phyloP scores from a whole-genome alignment of 2,797 vertebrate species.

The Parambassis ranga region DNA sequence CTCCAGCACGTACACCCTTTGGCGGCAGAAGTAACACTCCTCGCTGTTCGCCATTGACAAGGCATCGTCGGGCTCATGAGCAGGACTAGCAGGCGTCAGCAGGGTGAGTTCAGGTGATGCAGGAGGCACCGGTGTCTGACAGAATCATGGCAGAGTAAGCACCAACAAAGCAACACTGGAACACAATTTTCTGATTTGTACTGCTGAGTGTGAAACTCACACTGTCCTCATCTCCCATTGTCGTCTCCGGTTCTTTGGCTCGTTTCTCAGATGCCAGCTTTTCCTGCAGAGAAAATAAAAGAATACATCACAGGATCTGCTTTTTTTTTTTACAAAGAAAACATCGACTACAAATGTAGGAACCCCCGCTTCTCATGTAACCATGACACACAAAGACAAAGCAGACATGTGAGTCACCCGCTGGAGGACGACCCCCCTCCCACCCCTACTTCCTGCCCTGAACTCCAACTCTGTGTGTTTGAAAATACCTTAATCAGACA shows the following conservation, averaged over 20 bases:
- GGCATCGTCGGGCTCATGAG: neutral
- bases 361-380: neutral
- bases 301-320: slow-evolving; percentile 25
- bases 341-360: neutral
- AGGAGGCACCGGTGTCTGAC: slow-evolving; percentile 34
- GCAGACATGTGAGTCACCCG: neutral
- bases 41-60: slow-evolving; percentile 69
- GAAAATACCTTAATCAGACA: slow-evolving; percentile 36
- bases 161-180: neutral
- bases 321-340: slow-evolving; percentile 13
- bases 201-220: slow-evolving; percentile 54
- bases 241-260: slow-evolving; percentile 33
- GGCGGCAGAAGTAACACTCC: slow-evolving; percentile 87
- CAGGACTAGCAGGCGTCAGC: neutral
- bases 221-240: slow-evolving; percentile 70
- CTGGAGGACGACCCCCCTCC: too few species aligned
- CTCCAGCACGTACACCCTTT: slow-evolving; percentile 88
- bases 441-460: neutral
- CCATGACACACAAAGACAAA: neutral
- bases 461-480: slow-evolving; percentile 12
- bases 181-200: neutral
- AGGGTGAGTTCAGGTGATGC: slow-evolving; percentile 24
- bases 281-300: slow-evolving; percentile 64
- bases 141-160: neutral
- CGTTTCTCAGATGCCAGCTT: slow-evolving; percentile 56